phyloP scores from a whole-genome alignment of 1,140 invertebrate species.

The Drosophila erecta region DNA sequence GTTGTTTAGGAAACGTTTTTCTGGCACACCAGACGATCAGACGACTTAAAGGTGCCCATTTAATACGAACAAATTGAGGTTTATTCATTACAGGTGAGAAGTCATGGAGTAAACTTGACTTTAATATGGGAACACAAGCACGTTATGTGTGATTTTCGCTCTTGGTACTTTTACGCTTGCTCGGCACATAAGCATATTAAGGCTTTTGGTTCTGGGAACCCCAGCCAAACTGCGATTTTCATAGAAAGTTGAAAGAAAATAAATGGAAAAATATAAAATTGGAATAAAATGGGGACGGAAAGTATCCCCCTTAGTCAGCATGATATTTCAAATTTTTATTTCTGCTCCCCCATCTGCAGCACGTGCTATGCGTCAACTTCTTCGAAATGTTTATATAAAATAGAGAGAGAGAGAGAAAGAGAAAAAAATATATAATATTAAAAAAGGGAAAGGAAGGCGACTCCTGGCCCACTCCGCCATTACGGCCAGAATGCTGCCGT shows the following conservation, averaged over 20 bases:
- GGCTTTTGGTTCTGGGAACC: background rate
- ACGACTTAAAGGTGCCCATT: background rate
- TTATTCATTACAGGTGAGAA: constrained; percentile 25
- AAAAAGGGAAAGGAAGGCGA: constrained; percentile 15
- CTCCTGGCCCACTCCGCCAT: constrained; percentile 10
- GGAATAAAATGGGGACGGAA: constrained; percentile 47
- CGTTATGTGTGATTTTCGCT: constrained; percentile 27
- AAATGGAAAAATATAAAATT: constrained; percentile 24
- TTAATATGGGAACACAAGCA: constrained; percentile 3
- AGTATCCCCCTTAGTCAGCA: constrained; percentile 68
- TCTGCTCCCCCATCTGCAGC: constrained; percentile 18
- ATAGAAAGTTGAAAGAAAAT: constrained; percentile 47
- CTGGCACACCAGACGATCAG: constrained; percentile 6
- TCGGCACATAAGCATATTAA: constrained; percentile 53
- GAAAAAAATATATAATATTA: constrained; percentile 33
- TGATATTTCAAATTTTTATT: constrained; percentile 63
- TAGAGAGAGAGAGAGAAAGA: background rate
- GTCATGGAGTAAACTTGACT: constrained; percentile 6
- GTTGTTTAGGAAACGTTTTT: constrained; percentile 14
- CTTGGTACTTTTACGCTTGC: constrained; percentile 33
- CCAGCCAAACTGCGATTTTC: constrained; percentile 3
- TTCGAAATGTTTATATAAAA: constrained; percentile 56
- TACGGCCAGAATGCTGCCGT: constrained; percentile 62
- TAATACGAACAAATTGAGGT: constrained; percentile 6
- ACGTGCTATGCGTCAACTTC: constrained; percentile 54